Conservation (phyloP, 2,888 invertebrate species). For the Amiota minor region DNA sequence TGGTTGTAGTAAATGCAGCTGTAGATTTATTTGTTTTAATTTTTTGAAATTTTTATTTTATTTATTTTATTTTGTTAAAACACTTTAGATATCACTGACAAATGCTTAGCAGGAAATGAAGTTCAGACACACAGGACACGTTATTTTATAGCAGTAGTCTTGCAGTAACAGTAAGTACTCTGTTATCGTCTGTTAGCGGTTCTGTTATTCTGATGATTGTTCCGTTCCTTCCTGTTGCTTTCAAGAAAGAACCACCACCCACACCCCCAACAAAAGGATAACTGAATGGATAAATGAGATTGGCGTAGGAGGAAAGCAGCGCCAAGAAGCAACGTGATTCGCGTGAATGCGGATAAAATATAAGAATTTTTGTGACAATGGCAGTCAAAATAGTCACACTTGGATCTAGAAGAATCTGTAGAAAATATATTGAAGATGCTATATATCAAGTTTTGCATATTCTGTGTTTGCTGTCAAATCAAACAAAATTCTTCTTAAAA, state of each 20-base stretch:
- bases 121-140: slow-evolving; percentile 48
- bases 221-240: slow-evolving; percentile 7
- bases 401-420: no score
- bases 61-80: background rate
- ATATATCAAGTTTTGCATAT: no score
- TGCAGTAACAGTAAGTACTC: background rate
- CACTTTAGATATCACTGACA: slow-evolving; percentile 53
- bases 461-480: no score
- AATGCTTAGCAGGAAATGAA: slow-evolving; percentile 63
- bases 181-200: background rate
- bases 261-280: no score
- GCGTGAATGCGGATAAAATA: no score
- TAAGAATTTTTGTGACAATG: no score
- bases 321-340: no score
- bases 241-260: background rate
- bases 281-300: no score
- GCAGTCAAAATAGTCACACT: no score
- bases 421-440: no score
- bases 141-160: slow-evolving; percentile 45
- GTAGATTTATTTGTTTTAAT: slow-evolving; percentile 7
- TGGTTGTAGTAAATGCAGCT: background rate
- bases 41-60: background rate
- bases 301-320: no score
- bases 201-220: background rate
- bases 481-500: no score